These are phyloP conservation scores for Clamator glandarius DNA, from an alignment of 2,797 vertebrate genomes.

Conservation along the genomic window DNA sequence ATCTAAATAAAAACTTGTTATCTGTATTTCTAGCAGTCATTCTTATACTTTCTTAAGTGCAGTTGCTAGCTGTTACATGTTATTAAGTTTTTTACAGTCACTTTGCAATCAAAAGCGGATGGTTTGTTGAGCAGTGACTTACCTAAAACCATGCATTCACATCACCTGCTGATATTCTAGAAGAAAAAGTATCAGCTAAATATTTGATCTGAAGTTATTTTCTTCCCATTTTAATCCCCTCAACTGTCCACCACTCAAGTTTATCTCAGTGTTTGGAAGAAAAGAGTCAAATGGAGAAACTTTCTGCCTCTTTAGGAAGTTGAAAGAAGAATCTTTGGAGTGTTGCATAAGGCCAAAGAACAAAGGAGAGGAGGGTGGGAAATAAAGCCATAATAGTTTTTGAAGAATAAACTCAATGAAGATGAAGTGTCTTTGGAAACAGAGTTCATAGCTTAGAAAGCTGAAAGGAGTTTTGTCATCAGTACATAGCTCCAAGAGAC, in stretches of 20 bases:
- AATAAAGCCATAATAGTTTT: not conserved
- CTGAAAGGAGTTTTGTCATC: slow-evolving; percentile 22
- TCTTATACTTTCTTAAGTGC: not conserved
- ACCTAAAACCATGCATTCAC: not conserved
- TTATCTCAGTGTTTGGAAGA: not conserved
- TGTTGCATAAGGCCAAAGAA: not conserved
- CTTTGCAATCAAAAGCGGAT: slow-evolving; percentile 7
- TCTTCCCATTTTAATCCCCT: slow-evolving; percentile 35
- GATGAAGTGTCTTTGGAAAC: slow-evolving; percentile 9
- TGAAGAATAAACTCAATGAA: slow-evolving; percentile 47
- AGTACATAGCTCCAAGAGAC: not conserved
- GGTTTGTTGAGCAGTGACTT: not conserved
- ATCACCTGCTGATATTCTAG: slow-evolving; percentile 25
- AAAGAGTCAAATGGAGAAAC: not conserved
- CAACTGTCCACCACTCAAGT: not conserved
- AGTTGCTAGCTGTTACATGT: not conserved
- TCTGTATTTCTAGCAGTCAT: not conserved
- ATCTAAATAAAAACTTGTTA: not conserved
- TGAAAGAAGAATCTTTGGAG: not conserved
- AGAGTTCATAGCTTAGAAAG: slow-evolving; percentile 9
- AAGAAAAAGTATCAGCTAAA: slow-evolving; percentile 22
- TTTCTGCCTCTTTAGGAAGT: not conserved
- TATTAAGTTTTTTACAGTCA: not conserved
- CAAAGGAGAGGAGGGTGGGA: not conserved
- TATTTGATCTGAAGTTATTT: slow-evolving; percentile 47